Evolutionary conservation across 2,113 vertebrate species (phyloP), one percentile per base, ranked within the genome.

Genomic region (Mixornis gularis): DNA sequence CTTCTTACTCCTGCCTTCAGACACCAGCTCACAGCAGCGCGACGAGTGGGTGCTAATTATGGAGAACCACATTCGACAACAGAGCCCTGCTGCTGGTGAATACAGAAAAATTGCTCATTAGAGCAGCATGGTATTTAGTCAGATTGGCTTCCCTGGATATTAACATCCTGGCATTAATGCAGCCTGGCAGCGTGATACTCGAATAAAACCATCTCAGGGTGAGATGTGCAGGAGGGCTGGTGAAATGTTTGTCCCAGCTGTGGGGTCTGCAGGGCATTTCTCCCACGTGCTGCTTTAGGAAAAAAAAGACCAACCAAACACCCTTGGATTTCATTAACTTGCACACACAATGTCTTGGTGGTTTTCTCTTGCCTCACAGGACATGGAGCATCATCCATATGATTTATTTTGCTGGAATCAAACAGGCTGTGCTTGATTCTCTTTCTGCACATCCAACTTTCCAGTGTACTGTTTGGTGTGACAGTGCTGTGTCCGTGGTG

Each of bases 21-120:
- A 92, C 86, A 49, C 12, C 81, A 72, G 78, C 87, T 94, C 80
- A 6, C 77, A 93, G 69, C 92, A 89, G 66, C 24, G 79, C 64
- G 73, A 93, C 44, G 93, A 96, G 95, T 93, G 90, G 91, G 93
- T 81, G 79, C 82, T 93, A 94, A 96, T 97, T 96, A 93, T 3
- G 41, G 87, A 90, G 89, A 91, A 12, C 72, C 72, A 66, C 87
- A 71, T 76, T 93, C 68, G 0, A 93, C 89, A 96, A 94, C 94
- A 94, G 92, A 95, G 81, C 43, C 83, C 17, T 73, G 71, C 91
- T 95, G 84, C 92, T 91, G 88, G 41, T 90, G 87, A 96, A 93
- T 95, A 92, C 92, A 95, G 91, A 93, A 53, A 95, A 95, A 96
- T 87, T 91, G 87, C 93, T 96, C 73, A 95, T 96, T 96, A 96